Evolutionary conservation across 2,888 invertebrate species (phyloP), one percentile per base, ranked within the genome.

Genomic region (Liopterus haemorrhoidalis): DNA sequence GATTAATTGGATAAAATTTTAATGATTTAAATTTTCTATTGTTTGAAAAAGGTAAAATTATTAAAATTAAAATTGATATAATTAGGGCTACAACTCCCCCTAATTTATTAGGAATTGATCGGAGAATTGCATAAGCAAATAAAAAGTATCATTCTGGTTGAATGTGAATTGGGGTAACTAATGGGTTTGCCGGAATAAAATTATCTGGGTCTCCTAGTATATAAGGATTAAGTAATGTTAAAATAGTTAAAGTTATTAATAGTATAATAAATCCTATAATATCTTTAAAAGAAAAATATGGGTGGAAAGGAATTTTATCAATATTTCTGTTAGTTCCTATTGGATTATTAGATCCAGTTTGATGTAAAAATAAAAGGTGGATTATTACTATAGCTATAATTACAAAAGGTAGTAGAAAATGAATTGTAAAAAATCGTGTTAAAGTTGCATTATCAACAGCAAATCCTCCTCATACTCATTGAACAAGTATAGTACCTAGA

Each of bases 111-210:
- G 85, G 85, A 46, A 87, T 83, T 25, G 84, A 83, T 18, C 85
- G 85, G n/a, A n/a, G n/a, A 39, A 76, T 31, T 16, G 79, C 80
- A 63, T 85, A 84, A n/a, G 82, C 82, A 72, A 83, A 84, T 70
- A 85, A 65, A 59, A 84, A 85, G 64, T 85, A 85, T 76, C 82
- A 85, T 74, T 85, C 84, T 32, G 83, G 85, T 74, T 85, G 82
- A 71, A 85, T 85, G 62, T 84, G 84, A 6, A 75, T 63, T 0
- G 85, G 84, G 0, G 83, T 84, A 11, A 78, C 72, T 70, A 82
- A 58, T 0, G 79, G 74, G 52, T 82, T 82, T 3, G 82, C 82
- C 0, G 77, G 76, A 14, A 75, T 79, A 69, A 83, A 86, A 69
- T 85, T 86, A 71, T 84, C 84, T 0, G 81, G 79, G 19, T 85